Base-by-base conservation (phyloP, 2,797 vertebrate species). In the Channa striata region DNA sequence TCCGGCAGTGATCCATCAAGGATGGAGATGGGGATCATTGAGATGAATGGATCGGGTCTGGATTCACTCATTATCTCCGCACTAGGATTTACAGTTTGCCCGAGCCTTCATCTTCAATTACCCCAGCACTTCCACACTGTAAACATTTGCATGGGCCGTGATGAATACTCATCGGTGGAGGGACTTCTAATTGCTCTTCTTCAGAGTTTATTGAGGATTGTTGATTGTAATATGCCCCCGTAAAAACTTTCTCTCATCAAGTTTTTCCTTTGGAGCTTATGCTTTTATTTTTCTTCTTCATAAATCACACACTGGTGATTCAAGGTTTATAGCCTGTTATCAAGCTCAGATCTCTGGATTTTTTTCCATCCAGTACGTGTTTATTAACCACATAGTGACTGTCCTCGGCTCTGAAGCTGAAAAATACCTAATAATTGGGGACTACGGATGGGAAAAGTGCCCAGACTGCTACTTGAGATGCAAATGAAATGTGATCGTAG, bases 181-280 rank as follows among this genome's bases (percentile, higher is more conserved):
- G 75, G 81, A 78, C 72, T 83, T 86, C 68, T 87, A 84, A 91
- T 90, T 87, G 81, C 79, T 82, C 74, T 74, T 83, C 72, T 80
- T 65, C 77, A n/a, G 73, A 69, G 71, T 84, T 87, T 82, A 83
- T 82, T 84, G 77, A 68, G 66, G 60, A 75, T 81, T 78, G 72
- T 86, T 81, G 80, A 87, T 89, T 82, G 81, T 80, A 68, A 51
- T 12, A 82, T 56, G 67, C 82, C 74, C 86, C 72, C 53, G 63
- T 61, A n/a, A 21, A 46, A 54, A 56, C 64, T 46, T 62, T 57
- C 65, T 81, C 76, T 70, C 72, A 75, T 46, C 36, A 49, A 68
- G 37, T 82, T 77, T 44, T 73, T 71, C n/a, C 34, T 73, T 56
- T 33, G 40, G 70, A 57, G 60, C 44, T 74, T 69, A 39, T 67